phyloP scores from a whole-genome alignment of 2,888 invertebrate species.

The Platynereis dumerilii region DNA sequence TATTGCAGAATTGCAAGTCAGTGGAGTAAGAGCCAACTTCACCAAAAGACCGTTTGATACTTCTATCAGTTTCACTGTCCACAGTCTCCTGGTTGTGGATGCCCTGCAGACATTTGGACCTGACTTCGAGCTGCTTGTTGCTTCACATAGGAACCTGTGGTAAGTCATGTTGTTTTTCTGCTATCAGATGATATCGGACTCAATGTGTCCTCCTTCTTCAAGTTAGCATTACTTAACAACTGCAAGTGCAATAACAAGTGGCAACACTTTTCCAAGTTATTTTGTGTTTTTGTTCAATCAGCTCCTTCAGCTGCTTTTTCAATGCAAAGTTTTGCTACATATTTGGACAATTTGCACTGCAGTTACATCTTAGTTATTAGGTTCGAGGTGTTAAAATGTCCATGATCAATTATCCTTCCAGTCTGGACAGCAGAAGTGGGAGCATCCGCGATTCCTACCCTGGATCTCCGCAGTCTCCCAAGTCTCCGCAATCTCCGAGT shows the following conservation, averaged over 20 bases:
- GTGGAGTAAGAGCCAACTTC: conserved; percentile 81
- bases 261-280: too few relatives aligned
- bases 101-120: conserved; percentile 94
- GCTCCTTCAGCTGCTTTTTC: background rate
- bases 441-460: conserved; percentile 91
- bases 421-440: conserved; percentile 92
- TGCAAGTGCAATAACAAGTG: too few relatives aligned
- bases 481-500: conserved; percentile 49
- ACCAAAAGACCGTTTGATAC: conserved; percentile 78
- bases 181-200: background rate
- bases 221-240: too few relatives aligned
- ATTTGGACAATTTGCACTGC: too few relatives aligned
- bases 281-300: too few relatives aligned
- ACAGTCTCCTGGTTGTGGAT: conserved; percentile 90
- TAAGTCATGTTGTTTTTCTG: conserved; percentile 57
- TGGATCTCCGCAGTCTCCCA: conserved; percentile 81
- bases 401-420: too few relatives aligned
- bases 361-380: too few relatives aligned
- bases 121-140: conserved; percentile 92
- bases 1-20: conserved; percentile 90
- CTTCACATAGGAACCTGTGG: conserved; percentile 94
- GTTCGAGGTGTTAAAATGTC: too few relatives aligned
- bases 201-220: background rate
- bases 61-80: conserved; percentile 83
- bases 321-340: background rate